Percentiles rank a stretch among this genome's conserved stretches.
Evolutionary conservation across 2,113 vertebrate species (phyloP).

Genomic region (Tetraodon nigroviridis): DNA sequence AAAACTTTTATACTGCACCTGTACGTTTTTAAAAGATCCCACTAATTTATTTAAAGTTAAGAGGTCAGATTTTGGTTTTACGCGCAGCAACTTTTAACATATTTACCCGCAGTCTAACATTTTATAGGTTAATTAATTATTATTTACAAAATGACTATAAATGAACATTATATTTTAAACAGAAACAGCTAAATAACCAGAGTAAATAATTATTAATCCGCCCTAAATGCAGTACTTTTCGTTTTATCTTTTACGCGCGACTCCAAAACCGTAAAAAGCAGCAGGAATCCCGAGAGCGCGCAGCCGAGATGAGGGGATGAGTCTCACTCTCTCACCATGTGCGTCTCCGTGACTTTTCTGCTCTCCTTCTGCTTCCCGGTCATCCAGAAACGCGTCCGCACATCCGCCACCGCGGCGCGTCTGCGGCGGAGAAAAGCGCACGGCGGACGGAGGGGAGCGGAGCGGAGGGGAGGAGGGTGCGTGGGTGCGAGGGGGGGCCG

Average conservation of each 20-base stretch:
- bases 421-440: slow-evolving; percentile 15
- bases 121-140: not conserved
- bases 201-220: too few species aligned
- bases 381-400: slow-evolving; percentile 50
- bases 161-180: too few species aligned
- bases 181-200: too few species aligned
- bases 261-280: too few species aligned
- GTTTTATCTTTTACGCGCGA: slow-evolving; percentile 6
- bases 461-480: not conserved
- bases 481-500: slow-evolving; percentile 38
- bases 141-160: not conserved
- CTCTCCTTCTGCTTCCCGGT: slow-evolving; percentile 36
- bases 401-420: slow-evolving; percentile 40
- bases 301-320: too few species aligned
- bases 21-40: not conserved
- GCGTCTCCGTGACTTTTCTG: slow-evolving; percentile 52
- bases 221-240: too few species aligned
- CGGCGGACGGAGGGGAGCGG: slow-evolving; percentile 8
- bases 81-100: too few species aligned
- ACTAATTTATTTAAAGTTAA: not conserved
- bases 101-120: not conserved
- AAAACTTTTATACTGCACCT: too few species aligned
- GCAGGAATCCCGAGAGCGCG: too few species aligned
- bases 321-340: slow-evolving; percentile 66
- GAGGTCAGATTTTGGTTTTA: not conserved